phyloP scores from a whole-genome alignment of 2,888 invertebrate species.

The Phorcus lineatus region DNA sequence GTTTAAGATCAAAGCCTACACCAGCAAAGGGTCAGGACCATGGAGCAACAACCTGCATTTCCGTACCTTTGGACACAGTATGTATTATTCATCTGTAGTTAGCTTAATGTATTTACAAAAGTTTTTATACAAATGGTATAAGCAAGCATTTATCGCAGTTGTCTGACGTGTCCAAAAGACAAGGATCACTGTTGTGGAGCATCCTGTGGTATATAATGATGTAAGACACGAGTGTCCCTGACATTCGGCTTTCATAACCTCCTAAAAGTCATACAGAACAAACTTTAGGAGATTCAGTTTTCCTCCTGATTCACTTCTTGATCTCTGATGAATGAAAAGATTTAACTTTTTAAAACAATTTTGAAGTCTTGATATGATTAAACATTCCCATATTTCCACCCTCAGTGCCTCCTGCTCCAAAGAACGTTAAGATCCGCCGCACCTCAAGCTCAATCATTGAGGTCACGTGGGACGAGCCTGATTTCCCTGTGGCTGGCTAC shows the following conservation, averaged over 20 bases:
- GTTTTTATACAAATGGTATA: neutral
- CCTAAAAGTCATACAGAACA: too few relatives aligned
- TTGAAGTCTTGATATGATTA: neutral
- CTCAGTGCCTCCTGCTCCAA: constrained; percentile 94
- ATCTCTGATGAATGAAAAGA: too few relatives aligned
- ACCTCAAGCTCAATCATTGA: constrained; percentile 95
- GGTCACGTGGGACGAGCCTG: constrained; percentile 80
- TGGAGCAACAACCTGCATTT: constrained; percentile 88
- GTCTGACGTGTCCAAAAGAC: too few relatives aligned
- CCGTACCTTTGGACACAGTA: constrained; percentile 69
- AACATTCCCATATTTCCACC: constrained; percentile 13
- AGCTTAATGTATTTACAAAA: neutral
- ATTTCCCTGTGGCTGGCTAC: constrained; percentile 70
- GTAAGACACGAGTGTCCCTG: too few relatives aligned
- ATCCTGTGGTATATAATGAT: too few relatives aligned
- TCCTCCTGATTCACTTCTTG: too few relatives aligned
- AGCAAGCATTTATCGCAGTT: neutral
- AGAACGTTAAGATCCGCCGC: constrained; percentile 94
- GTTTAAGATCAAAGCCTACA: constrained; percentile 93
- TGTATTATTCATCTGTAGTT: constrained; percentile 25
- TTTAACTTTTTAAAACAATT: too few relatives aligned
- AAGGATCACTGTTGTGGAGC: too few relatives aligned
- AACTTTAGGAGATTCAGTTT: too few relatives aligned
- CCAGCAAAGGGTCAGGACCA: constrained; percentile 92
- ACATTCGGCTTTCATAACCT: too few relatives aligned